These are phyloP conservation scores for Arvicanthis niloticus DNA, from an alignment of 2,113 vertebrate genomes.

Conservation along the genomic window DNA sequence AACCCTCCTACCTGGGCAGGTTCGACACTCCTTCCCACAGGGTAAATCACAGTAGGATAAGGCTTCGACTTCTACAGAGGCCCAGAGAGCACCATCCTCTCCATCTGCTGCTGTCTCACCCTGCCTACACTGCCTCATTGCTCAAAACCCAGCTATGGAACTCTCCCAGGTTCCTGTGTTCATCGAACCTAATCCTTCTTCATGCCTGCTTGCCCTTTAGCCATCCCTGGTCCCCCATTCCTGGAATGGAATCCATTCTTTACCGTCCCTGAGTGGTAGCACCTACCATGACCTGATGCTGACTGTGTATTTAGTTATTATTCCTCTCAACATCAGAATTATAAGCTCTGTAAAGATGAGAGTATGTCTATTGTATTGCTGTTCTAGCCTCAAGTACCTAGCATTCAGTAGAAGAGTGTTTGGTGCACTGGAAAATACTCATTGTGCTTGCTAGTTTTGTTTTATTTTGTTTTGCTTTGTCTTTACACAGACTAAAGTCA, in stretches of 20 bases:
- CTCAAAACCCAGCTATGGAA: not conserved
- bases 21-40: not conserved
- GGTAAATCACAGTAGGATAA: not conserved
- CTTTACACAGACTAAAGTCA: not conserved
- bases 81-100: not conserved
- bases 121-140: not conserved
- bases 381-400: not conserved
- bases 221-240: not conserved
- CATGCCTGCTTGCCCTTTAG: not conserved
- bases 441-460: not conserved
- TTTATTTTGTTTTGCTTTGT: not conserved
- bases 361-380: not conserved
- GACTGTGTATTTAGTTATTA: not conserved
- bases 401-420: not conserved
- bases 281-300: not conserved
- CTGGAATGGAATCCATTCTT: not conserved
- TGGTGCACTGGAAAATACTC: not conserved
- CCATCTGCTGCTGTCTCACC: not conserved
- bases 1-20: not conserved
- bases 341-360: not conserved
- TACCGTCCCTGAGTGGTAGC: not conserved
- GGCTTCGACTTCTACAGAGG: not conserved
- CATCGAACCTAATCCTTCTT: not conserved
- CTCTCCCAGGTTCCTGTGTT: not conserved
- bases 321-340: not conserved